Evolutionary conservation across 2,888 invertebrate genomes (phyloP), one percentile per base, ranked within the genome.

Genomic region (Xanthostigma xanthostigma): DNA sequence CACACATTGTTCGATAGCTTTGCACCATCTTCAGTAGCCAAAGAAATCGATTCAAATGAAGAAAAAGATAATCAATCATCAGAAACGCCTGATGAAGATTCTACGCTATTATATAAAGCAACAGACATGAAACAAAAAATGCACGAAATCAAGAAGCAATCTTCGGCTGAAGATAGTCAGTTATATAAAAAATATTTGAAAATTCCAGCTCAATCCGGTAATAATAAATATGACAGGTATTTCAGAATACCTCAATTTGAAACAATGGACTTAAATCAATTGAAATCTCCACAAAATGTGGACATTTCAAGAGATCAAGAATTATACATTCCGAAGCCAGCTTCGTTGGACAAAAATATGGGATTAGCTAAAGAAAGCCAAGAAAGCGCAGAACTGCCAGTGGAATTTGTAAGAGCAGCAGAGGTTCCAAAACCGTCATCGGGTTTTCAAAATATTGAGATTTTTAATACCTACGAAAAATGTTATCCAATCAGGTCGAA

Each of bases 141-240:
- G 34, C 40, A 42, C 9, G 42, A 48, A 13, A 36, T 36, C n/a
- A 34, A 37, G 33, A 42, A 48, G 27, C 48, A 48, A 48, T n/a
- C 38, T n/a, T 37, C 42, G 3, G 48, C 35, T 13, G 48, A 42
- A 36, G 48, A 48, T 34, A 36, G 42, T 14, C 36, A 17, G 11
- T 36, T 48, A 37, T 48, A 48, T 36, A 35, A 48, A 42, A 42
- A 48, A 27, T 48, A 48, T 43, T 37, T 48, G 11, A 17, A 48
- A 43, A 48, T 48, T 17, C 48, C 48, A 1, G 14, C 42, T 3
- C 17, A 33, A 33, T n/a, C 36, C 17, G 27, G 38, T 17, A 14
- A 35, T 41, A 48, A 42, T 12, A 48, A 48, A 48, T 48, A 48
- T 40, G 41, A 43, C n/a, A 48, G 33, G 43, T 48, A 43, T 36